Evolutionary conservation across 2,888 invertebrate genomes (phyloP).

Genomic region (Lithophane semibrunnea): DNA sequence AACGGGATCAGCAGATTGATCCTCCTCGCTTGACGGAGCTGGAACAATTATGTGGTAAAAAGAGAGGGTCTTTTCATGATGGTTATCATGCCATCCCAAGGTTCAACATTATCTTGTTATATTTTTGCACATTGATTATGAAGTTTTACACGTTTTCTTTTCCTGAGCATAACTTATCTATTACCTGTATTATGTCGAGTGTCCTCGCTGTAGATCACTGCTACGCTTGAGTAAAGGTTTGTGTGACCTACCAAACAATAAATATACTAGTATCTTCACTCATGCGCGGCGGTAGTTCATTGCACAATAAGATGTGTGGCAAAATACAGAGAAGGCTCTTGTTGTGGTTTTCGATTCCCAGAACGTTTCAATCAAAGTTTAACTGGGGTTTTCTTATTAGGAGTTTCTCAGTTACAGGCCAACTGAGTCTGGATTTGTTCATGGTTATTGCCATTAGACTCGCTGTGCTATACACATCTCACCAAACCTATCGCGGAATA

Average conservation of each 20-base stretch:
- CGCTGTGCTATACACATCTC: background rate
- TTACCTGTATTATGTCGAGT: background rate
- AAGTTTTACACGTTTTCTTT: background rate
- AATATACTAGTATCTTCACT: background rate
- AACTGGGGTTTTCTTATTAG: background rate
- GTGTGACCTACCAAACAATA: background rate
- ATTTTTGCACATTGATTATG: background rate
- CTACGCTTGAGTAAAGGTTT: constrained; percentile 3
- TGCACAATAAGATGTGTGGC: constrained; percentile 4
- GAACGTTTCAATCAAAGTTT: too few relatives aligned
- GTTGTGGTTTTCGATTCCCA: too few relatives aligned
- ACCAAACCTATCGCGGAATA: background rate
- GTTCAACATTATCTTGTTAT: background rate
- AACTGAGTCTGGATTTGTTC: background rate
- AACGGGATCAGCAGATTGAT: constrained; percentile 32
- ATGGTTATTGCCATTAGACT: background rate
- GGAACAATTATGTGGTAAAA: background rate
- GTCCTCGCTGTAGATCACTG: constrained; percentile 1
- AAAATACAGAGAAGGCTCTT: background rate
- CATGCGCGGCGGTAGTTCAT: background rate
- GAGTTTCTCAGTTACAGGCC: background rate
- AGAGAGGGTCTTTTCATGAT: background rate
- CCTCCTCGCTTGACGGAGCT: background rate
- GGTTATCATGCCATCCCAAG: background rate
- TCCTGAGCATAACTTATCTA: background rate